Evolutionary conservation across 2,888 invertebrate genomes (phyloP).

Genomic region (Cylloceria caligata): DNA sequence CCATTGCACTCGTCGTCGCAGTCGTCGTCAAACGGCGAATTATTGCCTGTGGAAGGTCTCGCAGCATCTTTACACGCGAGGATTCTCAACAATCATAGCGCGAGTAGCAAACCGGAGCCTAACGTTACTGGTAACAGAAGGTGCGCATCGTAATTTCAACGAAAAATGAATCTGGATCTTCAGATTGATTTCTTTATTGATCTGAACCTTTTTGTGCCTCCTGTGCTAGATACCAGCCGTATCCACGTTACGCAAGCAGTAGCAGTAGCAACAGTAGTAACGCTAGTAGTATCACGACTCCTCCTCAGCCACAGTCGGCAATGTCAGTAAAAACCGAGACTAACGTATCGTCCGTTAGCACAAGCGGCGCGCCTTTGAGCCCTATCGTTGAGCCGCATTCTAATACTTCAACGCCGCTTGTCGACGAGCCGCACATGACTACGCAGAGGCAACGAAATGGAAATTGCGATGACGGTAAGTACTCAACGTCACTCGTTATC

Average conservation of each 20-base stretch:
- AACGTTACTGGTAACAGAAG: constrained; percentile 75
- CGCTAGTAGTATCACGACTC: constrained; percentile 74
- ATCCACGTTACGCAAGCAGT: constrained; percentile 78
- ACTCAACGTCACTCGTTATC: constrained; percentile 8
- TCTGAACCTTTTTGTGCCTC: background rate
- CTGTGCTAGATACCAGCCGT: constrained; percentile 80
- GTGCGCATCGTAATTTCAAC: constrained; percentile 62
- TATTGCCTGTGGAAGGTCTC: constrained; percentile 87
- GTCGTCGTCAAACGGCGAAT: constrained; percentile 78
- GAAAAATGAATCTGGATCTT: constrained; percentile 6
- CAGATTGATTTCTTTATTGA: constrained; percentile 24
- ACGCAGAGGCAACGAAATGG: constrained; percentile 82
- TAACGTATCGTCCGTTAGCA: constrained; percentile 80
- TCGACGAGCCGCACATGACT: constrained; percentile 86
- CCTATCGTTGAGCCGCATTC: constrained; percentile 89
- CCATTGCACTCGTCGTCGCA: constrained; percentile 80
- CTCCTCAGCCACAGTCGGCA: constrained; percentile 78
- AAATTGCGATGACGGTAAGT: constrained; percentile 82
- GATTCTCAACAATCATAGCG: constrained; percentile 88
- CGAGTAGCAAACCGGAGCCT: constrained; percentile 79
- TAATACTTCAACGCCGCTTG: constrained; percentile 88
- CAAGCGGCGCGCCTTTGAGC: constrained; percentile 86
- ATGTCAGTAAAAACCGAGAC: constrained; percentile 80
- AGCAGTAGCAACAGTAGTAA: constrained; percentile 73
- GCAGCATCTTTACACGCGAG: constrained; percentile 94